Percentiles rank a stretch among this genome's conserved stretches.
phyloP scores from a whole-genome alignment of 2,113 vertebrate genomes.

The Brachionichthys hirsutus region DNA sequence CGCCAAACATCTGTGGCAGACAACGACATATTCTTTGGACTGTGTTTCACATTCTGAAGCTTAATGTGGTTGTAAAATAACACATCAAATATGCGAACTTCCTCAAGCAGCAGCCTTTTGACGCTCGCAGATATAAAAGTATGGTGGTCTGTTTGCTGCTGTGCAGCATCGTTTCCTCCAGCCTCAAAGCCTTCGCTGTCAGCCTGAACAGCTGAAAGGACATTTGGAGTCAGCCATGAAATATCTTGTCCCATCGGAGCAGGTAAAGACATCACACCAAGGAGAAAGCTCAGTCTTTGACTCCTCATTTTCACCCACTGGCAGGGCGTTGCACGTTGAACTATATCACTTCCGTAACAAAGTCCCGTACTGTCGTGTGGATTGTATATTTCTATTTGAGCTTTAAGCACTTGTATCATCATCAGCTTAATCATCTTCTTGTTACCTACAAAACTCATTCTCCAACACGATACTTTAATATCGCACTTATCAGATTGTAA shows the following conservation, averaged over 20 bases:
- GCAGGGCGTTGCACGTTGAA: background rate
- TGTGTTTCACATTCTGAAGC: slow-evolving; percentile 18
- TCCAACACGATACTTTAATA: background rate
- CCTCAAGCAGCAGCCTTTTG: background rate
- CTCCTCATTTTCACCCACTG: slow-evolving; percentile 25
- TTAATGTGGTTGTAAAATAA: slow-evolving; percentile 1
- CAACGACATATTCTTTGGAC: slow-evolving; percentile 15
- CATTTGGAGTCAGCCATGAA: slow-evolving; percentile 36
- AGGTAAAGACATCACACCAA: background rate
- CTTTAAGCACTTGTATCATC: background rate
- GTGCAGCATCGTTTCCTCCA: slow-evolving; percentile 3
- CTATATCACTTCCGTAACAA: background rate
- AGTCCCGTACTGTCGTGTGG: background rate
- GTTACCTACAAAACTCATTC: slow-evolving; percentile 1
- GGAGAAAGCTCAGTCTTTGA: slow-evolving; percentile 27
- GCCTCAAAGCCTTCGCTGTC: slow-evolving; percentile 26
- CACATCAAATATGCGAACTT: slow-evolving; percentile 14
- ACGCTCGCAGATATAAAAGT: slow-evolving; percentile 2
- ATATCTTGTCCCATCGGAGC: slow-evolving; percentile 40
- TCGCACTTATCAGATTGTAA: slow-evolving; percentile 21
- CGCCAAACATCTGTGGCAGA: slow-evolving; percentile 26
- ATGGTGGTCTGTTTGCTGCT: background rate
- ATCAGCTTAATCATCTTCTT: background rate
- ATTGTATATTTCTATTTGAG: background rate
- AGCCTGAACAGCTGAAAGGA: slow-evolving; percentile 29